These are phyloP conservation scores for Ambastaia sidthimunki DNA, from an alignment of 2,797 vertebrate species.

Conservation along the genomic window DNA sequence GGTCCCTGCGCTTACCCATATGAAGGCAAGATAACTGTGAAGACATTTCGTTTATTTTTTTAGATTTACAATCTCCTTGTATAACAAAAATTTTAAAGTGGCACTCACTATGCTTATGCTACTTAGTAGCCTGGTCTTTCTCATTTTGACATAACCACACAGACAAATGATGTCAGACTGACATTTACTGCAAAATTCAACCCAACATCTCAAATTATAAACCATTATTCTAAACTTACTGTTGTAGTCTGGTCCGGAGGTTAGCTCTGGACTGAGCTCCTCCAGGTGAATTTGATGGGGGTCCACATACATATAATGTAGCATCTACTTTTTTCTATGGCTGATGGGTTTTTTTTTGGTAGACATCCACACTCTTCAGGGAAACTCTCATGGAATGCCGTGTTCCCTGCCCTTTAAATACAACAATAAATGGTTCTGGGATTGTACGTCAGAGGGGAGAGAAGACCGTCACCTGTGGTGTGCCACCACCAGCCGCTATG, in stretches of 20 bases:
- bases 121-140: too few species aligned
- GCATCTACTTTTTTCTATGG: background rate
- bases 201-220: too few species aligned
- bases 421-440: slow-evolving; percentile 88
- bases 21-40: slow-evolving; percentile 79
- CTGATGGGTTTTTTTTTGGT: slow-evolving; percentile 55
- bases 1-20: slow-evolving; percentile 86
- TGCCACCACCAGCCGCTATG: slow-evolving; percentile 87
- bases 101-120: too few species aligned
- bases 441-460: slow-evolving; percentile 86
- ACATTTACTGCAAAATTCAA: too few species aligned
- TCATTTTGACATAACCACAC: too few species aligned
- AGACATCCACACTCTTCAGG: slow-evolving; percentile 87
- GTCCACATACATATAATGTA: background rate
- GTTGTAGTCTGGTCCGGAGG: too few species aligned
- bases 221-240: too few species aligned
- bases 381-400: slow-evolving; percentile 87
- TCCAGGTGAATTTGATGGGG: too few species aligned
- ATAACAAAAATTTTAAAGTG: too few species aligned
- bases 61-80: too few species aligned
- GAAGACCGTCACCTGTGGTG: slow-evolving; percentile 87
- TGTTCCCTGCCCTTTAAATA: slow-evolving; percentile 92
- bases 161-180: too few species aligned
- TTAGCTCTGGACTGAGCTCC: too few species aligned
- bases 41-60: background rate